A percentile compares a stretch with the other conserved stretches of the same genome.
Conservation (phyloP, 2,797 vertebrate genomes). For the Tiaroga cobitis region DNA sequence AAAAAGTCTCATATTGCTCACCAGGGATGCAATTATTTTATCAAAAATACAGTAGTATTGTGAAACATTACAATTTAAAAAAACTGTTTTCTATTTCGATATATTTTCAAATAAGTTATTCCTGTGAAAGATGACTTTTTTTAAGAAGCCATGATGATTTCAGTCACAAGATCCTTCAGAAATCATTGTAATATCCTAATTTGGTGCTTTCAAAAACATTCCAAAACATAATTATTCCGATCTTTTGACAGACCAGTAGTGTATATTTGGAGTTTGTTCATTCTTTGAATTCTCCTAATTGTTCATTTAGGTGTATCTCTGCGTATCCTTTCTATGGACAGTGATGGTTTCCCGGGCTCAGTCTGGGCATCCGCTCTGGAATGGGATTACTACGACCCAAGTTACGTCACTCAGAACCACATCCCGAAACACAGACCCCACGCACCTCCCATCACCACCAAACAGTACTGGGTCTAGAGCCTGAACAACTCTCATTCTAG, state of each 20-base stretch:
- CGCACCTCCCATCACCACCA: constrained; percentile 74
- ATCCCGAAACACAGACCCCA: constrained; percentile 73
- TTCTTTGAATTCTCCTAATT: not conserved
- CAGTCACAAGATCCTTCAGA: not conserved
- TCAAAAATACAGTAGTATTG: not conserved
- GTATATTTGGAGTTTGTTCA: not conserved
- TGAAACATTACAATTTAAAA: not conserved
- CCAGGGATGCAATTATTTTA: not conserved
- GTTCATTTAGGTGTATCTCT: constrained; percentile 79
- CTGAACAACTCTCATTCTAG: not conserved
- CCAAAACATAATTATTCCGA: not conserved
- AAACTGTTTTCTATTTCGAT: not conserved
- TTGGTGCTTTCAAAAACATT: not conserved
- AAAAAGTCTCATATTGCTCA: not conserved
- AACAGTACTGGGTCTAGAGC: constrained; percentile 84
- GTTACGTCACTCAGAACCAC: constrained; percentile 82
- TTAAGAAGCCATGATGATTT: not conserved
- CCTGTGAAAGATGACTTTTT: not conserved
- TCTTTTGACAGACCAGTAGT: not conserved
- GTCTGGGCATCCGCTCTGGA: constrained; percentile 69
- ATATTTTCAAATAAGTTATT: not conserved
- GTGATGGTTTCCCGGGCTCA: constrained; percentile 76
- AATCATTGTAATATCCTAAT: not conserved
- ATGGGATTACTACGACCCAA: constrained; percentile 85
- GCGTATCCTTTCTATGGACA: constrained; percentile 83